Evolutionary conservation across 2,797 vertebrate genomes (phyloP), one percentile per base, ranked within the genome.

Genomic region (Tympanoctomys barrerae): DNA sequence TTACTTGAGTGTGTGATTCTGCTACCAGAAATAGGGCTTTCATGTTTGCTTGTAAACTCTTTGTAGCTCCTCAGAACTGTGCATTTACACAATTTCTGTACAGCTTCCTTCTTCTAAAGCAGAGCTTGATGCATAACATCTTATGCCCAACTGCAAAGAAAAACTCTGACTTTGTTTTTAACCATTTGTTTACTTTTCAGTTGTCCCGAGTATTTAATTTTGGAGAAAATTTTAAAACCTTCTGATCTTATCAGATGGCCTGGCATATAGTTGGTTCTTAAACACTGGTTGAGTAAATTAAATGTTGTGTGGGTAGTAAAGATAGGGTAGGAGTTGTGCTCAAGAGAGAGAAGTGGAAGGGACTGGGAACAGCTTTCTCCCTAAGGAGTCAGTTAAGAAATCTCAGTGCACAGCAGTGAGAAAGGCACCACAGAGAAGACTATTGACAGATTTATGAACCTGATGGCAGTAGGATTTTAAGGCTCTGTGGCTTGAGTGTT

Each of bases 311-410:
- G 8, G 16, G 0, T 14, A 62, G n/a, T 80, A 90, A 62, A 46
- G 21, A 8, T 39, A 19, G 77, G 62, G 26, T 19, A 21, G 39
- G 14, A 12, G 18, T 31, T 46, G 36, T 2, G 2, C 28, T 39
- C 16, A 96, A 46, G 28, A 10, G 64, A 16, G 46, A 33, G n/a
- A 24, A 64, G 42, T 88, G 26, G 46, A 52, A 91, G 39, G 16
- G 28, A 31, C 3, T 8, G 5, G 0, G 59, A 52, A 39, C 14
- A 61, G 19, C 26, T 94, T 94, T 66, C 7, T 66, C 83, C 92
- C 57, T 42, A 75, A 80, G 49, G 71, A 46, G 33, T 91, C 82
- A 90, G 86, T 94, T 94, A 75, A 92, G 59, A 93, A 96, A 46
- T 90, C 16, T 91, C 66, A 85, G 49, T 68, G 89, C 61, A 77